A percentile compares a stretch with the other conserved stretches of the same genome.
Conservation (phyloP, 2,797 vertebrate genomes). For the Clarias fuscus region DNA sequence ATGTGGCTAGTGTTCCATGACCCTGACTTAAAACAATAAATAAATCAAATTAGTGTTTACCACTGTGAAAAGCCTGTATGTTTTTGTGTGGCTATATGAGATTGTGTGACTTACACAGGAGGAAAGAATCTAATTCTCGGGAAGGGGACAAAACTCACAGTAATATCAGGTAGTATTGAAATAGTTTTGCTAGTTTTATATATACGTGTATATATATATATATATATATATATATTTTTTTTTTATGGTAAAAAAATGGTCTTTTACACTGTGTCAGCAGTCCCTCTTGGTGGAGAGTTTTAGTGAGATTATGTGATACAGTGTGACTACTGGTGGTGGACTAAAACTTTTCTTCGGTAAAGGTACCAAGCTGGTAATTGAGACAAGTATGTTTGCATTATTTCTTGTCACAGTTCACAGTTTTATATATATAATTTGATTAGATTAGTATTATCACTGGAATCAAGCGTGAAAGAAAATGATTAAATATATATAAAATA, state of each 20-base stretch:
- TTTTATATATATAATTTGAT: not conserved
- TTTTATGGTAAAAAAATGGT: too few relatives aligned
- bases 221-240: not conserved
- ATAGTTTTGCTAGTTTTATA: not conserved
- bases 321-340: constrained; percentile 22
- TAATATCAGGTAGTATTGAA: constrained; percentile 21
- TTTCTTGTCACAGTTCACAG: not conserved
- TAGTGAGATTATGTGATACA: not conserved
- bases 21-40: not conserved
- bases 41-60: not conserved
- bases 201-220: not conserved
- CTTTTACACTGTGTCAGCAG: not conserved
- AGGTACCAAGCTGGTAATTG: constrained; percentile 1
- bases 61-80: not conserved
- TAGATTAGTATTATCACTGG: not conserved
- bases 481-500: not conserved
- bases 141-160: constrained; percentile 48
- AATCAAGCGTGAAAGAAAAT: not conserved
- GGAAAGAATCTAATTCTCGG: constrained; percentile 48
- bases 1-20: not conserved
- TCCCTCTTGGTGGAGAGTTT: not conserved
- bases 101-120: constrained; percentile 52
- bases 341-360: constrained; percentile 2
- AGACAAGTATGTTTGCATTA: constrained; percentile 13
- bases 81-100: constrained; percentile 39